Conservation (phyloP, 2,797 vertebrate species). For the Ficedula albicollis region DNA sequence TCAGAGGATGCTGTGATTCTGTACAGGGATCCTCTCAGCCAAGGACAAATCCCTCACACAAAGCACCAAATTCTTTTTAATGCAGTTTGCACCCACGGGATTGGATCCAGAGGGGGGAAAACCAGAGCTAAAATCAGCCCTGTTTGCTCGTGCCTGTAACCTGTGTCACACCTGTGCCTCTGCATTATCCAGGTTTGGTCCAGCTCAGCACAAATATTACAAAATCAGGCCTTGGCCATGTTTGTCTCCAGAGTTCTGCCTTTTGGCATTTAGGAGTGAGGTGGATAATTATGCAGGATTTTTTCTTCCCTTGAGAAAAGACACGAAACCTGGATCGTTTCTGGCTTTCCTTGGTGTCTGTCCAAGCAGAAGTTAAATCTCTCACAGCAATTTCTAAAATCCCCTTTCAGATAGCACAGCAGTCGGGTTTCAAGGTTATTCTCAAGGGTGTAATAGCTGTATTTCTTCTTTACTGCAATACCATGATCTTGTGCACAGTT, state of each 20-base stretch:
- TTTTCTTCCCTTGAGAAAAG: constrained; percentile 34
- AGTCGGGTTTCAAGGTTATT: constrained; percentile 42
- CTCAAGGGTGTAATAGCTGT: constrained; percentile 45
- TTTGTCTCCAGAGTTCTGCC: not conserved
- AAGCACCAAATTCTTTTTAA: not conserved
- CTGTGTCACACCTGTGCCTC: not conserved
- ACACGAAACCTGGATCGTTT: constrained; percentile 22
- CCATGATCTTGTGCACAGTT: not conserved
- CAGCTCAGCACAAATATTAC: not conserved
- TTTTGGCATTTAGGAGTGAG: not conserved
- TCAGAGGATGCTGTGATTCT: too few species aligned
- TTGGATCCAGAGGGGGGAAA: not conserved
- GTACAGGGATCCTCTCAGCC: not conserved
- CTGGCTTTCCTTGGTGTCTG: constrained; percentile 60
- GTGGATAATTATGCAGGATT: constrained; percentile 22
- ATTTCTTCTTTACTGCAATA: constrained; percentile 46
- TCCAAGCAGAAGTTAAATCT: constrained; percentile 66
- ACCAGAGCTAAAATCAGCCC: not conserved
- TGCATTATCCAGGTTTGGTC: not conserved
- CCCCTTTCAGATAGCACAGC: constrained; percentile 43
- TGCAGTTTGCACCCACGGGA: not conserved
- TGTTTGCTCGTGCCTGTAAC: not conserved
- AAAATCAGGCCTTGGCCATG: not conserved
- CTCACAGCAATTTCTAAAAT: constrained; percentile 31
- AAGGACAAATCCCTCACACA: not conserved